Percentiles rank a stretch among this genome's conserved stretches.
These are phyloP conservation scores for Podabrus alpinus DNA, from an alignment of 2,888 invertebrate genomes.

Conservation along the genomic window DNA sequence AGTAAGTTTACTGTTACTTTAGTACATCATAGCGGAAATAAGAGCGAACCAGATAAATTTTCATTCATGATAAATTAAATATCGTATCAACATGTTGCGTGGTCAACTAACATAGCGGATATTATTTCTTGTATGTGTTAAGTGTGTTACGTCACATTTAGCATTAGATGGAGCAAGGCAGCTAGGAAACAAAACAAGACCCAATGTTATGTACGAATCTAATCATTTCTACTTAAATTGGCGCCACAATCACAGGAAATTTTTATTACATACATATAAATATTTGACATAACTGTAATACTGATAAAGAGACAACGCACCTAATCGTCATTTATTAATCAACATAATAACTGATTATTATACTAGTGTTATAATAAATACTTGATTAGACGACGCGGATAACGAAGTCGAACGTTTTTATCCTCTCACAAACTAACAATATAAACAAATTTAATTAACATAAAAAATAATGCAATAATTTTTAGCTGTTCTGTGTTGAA, in stretches of 20 bases:
- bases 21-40: constrained; percentile 8
- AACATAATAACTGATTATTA: too few species aligned
- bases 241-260: neutral
- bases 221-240: neutral
- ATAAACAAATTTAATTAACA: neutral
- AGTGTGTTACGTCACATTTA: constrained; percentile 33
- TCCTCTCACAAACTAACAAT: neutral
- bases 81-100: neutral
- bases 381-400: neutral
- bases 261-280: neutral
- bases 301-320: neutral
- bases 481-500: neutral
- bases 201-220: neutral
- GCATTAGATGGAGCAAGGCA: neutral
- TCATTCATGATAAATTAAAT: neutral
- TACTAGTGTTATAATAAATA: too few species aligned
- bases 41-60: constrained; percentile 10
- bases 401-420: neutral
- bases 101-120: constrained; percentile 36
- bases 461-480: neutral
- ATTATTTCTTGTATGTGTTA: constrained; percentile 30
- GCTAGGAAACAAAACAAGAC: neutral
- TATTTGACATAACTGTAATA: neutral
- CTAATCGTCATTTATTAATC: neutral
- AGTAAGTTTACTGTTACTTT: constrained; percentile 16